Conservation (phyloP, 2,888 invertebrate genomes). For the Allygus modestus region DNA sequence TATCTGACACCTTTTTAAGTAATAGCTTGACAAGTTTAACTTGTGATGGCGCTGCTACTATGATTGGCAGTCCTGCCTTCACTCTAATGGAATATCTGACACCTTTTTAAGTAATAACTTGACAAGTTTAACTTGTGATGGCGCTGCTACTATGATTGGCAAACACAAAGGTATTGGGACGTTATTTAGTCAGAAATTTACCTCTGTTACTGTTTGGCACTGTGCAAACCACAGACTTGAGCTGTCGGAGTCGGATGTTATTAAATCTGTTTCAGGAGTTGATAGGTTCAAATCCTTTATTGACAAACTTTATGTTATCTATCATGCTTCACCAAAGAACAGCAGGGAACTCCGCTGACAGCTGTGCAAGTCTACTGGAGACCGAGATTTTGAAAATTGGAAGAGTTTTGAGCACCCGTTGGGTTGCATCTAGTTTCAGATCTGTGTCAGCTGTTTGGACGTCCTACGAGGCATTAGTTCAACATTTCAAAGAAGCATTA, state of each 20-base stretch:
- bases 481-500: no score
- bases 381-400: slow-evolving; percentile 5
- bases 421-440: slow-evolving; percentile 31
- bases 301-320: slow-evolving; percentile 24
- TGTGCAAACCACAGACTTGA: slow-evolving; percentile 11
- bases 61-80: no score
- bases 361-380: slow-evolving; percentile 5
- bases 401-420: slow-evolving; percentile 36
- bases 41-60: no score
- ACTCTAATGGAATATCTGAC: slow-evolving; percentile 56
- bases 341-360: neutral
- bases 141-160: no score
- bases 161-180: slow-evolving; percentile 39
- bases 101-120: no score
- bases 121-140: no score
- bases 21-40: no score
- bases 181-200: neutral
- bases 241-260: slow-evolving; percentile 6
- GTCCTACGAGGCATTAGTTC: slow-evolving; percentile 23
- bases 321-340: slow-evolving; percentile 21
- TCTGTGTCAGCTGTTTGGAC: slow-evolving; percentile 28
- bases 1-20: no score
- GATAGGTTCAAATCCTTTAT: slow-evolving; percentile 45
- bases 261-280: neutral
- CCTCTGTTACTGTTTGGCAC: slow-evolving; percentile 23